Conservation (phyloP, 2,113 vertebrate species). For the Ornithorhynchus anatinus region DNA sequence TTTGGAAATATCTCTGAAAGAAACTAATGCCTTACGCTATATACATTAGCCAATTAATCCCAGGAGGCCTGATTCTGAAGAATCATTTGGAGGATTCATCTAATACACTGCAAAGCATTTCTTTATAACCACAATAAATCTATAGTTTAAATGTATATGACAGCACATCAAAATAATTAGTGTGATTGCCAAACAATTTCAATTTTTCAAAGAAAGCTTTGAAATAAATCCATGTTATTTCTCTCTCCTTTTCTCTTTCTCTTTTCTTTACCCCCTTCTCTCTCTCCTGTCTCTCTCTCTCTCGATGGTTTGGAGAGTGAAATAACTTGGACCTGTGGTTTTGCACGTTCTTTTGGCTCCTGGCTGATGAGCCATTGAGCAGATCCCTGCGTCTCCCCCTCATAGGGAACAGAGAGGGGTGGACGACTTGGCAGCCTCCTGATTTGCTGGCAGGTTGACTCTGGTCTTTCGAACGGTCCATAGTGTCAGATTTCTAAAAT, state of each 20-base stretch:
- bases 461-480: slow-evolving; percentile 40
- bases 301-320: slow-evolving; percentile 36
- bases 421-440: slow-evolving; percentile 55
- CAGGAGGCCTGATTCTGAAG: not conserved
- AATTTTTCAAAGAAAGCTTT: slow-evolving; percentile 43
- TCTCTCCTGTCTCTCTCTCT: not conserved
- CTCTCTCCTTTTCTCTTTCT: slow-evolving; percentile 36
- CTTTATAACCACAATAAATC: not conserved
- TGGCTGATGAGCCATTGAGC: slow-evolving; percentile 42
- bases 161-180: slow-evolving; percentile 30
- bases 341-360: slow-evolving; percentile 55
- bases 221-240: slow-evolving; percentile 28
- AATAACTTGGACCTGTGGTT: slow-evolving; percentile 41
- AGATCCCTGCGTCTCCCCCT: slow-evolving; percentile 27
- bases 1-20: not conserved
- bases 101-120: slow-evolving; percentile 18
- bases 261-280: not conserved
- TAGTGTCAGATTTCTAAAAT: slow-evolving; percentile 39
- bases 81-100: not conserved
- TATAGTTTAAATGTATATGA: slow-evolving; percentile 18
- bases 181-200: slow-evolving; percentile 50
- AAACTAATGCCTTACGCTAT: not conserved
- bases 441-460: slow-evolving; percentile 61
- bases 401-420: slow-evolving; percentile 54
- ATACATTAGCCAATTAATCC: not conserved